Base-by-base conservation (phyloP, 2,888 invertebrate genomes). In the Yponomeuta malinellus region DNA sequence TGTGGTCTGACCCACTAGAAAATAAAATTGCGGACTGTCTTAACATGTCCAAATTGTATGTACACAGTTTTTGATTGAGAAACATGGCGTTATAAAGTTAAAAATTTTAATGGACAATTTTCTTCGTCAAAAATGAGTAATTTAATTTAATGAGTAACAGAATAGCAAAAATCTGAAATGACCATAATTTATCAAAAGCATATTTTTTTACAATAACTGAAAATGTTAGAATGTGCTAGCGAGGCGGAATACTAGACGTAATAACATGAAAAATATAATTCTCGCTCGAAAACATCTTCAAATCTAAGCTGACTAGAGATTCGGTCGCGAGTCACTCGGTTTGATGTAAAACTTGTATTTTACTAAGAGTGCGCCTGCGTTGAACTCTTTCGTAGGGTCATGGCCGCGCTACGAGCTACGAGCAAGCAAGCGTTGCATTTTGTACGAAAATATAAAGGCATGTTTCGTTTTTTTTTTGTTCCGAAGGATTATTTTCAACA, bases 301-400 rank as follows among this genome's bases (percentile, higher is more conserved):
- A 59, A 59, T 5, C 12, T 15, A 59, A 12, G 15, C 52, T 59
- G 52, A 59, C 52, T 59, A 59, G 12, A 64, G 29, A 23, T 29
- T 64, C 64, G 29, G 64, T 29, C 29, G 64, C 63, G 29, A 2
- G 15, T 29, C 29, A 29, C 64, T 29, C 64, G 9, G 29, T 5
- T 59, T 4, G 52, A 43, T 52, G 52, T 68, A 52, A 4, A 68
- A 48, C 48, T 68, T 52, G 48, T 23, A 29, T 68, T 68, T 68
- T 59, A 29, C 31, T 52, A 52, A 63, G 63, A 63, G 29, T 70
- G 71, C 59, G 71, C 52, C 70, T 81, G 83, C 86, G 88, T 87
- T 88, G 87, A 90, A 88, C 87, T 88, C 88, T 84, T 81, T 82
- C 76, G 74, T 84, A 83, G 89, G 88, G 89, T 88, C 87, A 83